Evolutionary conservation across 2,888 invertebrate genomes (phyloP), one percentile per base, ranked within the genome.

Genomic region (Drepana falcataria): DNA sequence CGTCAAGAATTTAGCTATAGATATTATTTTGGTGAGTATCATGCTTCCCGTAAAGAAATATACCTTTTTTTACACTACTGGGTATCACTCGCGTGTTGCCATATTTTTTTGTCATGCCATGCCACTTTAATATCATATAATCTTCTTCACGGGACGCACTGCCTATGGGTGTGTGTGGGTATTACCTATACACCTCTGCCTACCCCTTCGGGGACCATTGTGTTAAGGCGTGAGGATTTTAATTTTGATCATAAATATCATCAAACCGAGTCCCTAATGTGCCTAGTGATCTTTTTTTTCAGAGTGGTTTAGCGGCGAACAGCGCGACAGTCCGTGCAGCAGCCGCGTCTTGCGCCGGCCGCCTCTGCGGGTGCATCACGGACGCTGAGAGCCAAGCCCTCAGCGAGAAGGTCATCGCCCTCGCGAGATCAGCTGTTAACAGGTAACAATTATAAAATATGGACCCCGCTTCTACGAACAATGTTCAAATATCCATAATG

Each of bases 311-410:
- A 57, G 95, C 95, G 48, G 95, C 96, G 47, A 89, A 92, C 53
- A 96, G 95, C 78, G 93, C 95, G 0, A 94, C 95, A 52, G 93
- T 99, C 47, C 94, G 99, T 21, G 99, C 98, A 79, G 97, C 98
- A 0, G 97, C 98, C 0, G 98, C 97, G 0, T 99, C 99, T 74
- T 97, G 98, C 35, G 93, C 99, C 34, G 99, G 99, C 0, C 93
- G 99, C 9, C 94, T 99, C 81, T 87, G 88, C 64, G 83, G 81
- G 2, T 85, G 83, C 53, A 69, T 87, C 49, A 59, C 75, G 0
- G 88, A 86, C 40, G 70, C 81, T 0, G 88, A 88, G 51, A 79
- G 83, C 47, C 86, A 84, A 53, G 85, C 87, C 4, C 68, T 90
- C 0, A 75, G 81, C 55, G 90, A 85, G 55, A 79, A 73, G 35